Evolutionary conservation across 2,113 vertebrate genomes (phyloP), one percentile per base, ranked within the genome.

Genomic region (Chaetura pelagica): DNA sequence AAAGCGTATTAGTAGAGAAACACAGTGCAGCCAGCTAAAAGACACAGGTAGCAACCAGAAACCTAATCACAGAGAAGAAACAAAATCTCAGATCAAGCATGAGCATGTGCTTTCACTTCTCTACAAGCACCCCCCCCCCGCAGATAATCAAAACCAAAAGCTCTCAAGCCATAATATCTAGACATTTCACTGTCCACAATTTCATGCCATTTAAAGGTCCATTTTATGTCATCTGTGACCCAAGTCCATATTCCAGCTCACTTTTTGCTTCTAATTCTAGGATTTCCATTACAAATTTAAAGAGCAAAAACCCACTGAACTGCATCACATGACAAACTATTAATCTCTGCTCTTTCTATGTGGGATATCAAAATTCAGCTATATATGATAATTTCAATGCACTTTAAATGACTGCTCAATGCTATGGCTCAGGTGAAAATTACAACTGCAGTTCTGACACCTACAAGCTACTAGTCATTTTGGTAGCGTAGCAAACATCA

Each of bases 311-410:
- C 55, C 1, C 19, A 54, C 4, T 1, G 1, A 77, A 5, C 29
- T 19, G 17, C 20, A 63, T 38, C 61, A 44, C 38, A 12, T 15
- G 20, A 30, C 34, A 57, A 66, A 32, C 54, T 30, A 59, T 15
- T 74, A 26, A 26, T 15, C 32, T 27, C 34, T 48, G 15, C 7
- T 68, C 30, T 38, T 64, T 20, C 35, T 66, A 40, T 5, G 35
- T 0, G 8, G 11, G 29, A 49, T 40, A 57, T n/a, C 16, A 87
- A 30, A 93, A 83, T 11, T 51, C 35, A 74, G 55, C 42, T 27
- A 30, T 4, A 51, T 10, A 13, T 0, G 0, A 55, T 32, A 5
- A 71, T 42, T 83, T 34, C 3, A 2, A 67, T 29, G 15, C 19
- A 58, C 9, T 71, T 88, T 0, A 64, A 40, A 14, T 5, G 7